phyloP scores from a whole-genome alignment of 2,797 vertebrate genomes.

The Xyrichtys novacula region DNA sequence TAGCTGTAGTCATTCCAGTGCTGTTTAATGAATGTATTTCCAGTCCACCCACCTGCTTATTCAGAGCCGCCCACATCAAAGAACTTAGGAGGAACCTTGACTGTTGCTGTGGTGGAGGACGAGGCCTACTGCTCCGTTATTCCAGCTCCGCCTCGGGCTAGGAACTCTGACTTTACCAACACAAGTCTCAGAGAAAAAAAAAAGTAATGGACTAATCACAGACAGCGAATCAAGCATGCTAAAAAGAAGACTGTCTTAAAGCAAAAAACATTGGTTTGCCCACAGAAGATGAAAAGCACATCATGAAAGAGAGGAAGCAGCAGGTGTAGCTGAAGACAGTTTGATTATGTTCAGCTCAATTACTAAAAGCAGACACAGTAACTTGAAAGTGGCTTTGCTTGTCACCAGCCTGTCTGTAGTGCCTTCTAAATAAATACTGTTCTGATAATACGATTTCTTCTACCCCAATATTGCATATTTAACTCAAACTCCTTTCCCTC shows the following conservation, averaged over 20 bases:
- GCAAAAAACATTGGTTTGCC: slow-evolving; percentile 10
- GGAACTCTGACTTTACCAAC: slow-evolving; percentile 30
- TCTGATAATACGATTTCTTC: slow-evolving; percentile 1
- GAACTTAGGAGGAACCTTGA: slow-evolving; percentile 65
- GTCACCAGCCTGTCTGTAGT: slow-evolving; percentile 12
- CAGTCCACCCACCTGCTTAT: slow-evolving; percentile 75
- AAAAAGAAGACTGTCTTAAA: slow-evolving; percentile 18
- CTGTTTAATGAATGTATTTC: slow-evolving; percentile 79
- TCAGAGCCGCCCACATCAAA: slow-evolving; percentile 76
- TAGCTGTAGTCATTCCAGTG: slow-evolving; percentile 58
- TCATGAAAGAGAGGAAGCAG: slow-evolving; percentile 30
- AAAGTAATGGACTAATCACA: slow-evolving; percentile 37
- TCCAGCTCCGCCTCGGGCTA: slow-evolving; percentile 42
- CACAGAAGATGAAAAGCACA: slow-evolving; percentile 23
- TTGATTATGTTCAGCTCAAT: slow-evolving; percentile 15
- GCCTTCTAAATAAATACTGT: slow-evolving; percentile 10
- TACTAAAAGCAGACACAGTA: slow-evolving; percentile 4
- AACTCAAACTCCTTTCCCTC: background rate
- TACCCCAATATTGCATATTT: slow-evolving; percentile 10
- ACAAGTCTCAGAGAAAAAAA: slow-evolving; percentile 29
- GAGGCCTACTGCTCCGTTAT: slow-evolving; percentile 32
- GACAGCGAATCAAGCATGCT: slow-evolving; percentile 20
- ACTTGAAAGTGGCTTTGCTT: slow-evolving; percentile 3
- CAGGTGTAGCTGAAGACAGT: slow-evolving; percentile 10
- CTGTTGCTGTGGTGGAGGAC: slow-evolving; percentile 57